Conservation (phyloP, 2,113 vertebrate species). For the Rhipidura dahli region DNA sequence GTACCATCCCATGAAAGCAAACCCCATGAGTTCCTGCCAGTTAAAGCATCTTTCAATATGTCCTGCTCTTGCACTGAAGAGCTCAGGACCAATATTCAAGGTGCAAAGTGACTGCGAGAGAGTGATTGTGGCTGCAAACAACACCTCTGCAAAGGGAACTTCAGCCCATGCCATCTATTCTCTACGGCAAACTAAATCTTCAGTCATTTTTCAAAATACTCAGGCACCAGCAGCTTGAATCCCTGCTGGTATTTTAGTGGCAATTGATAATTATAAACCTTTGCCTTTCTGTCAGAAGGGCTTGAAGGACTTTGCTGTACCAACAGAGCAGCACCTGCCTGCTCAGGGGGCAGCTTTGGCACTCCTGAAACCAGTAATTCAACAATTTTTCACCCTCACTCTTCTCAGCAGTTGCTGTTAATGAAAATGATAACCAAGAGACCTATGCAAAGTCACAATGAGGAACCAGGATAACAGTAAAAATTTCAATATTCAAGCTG, state of each 20-base stretch:
- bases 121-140: neutral
- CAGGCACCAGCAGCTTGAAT: neutral
- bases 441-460: neutral
- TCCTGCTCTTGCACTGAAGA: neutral
- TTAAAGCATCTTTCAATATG: neutral
- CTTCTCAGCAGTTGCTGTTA: neutral
- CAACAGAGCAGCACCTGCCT: slow-evolving; percentile 35
- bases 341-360: neutral
- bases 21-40: neutral
- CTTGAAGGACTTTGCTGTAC: neutral
- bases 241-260: neutral
- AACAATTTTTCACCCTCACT: slow-evolving; percentile 36
- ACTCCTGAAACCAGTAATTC: neutral
- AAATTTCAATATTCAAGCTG: neutral
- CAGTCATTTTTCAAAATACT: neutral
- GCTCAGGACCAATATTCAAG: neutral
- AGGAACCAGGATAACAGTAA: neutral
- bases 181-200: neutral
- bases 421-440: slow-evolving; percentile 5
- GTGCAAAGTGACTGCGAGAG: neutral
- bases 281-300: neutral
- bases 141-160: neutral
- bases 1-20: neutral
- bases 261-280: neutral
- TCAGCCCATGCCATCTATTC: neutral